A percentile compares a stretch with the other conserved stretches of the same genome.
Conservation (phyloP, 1,140 invertebrate species). For the Lanistes nyassanus region DNA sequence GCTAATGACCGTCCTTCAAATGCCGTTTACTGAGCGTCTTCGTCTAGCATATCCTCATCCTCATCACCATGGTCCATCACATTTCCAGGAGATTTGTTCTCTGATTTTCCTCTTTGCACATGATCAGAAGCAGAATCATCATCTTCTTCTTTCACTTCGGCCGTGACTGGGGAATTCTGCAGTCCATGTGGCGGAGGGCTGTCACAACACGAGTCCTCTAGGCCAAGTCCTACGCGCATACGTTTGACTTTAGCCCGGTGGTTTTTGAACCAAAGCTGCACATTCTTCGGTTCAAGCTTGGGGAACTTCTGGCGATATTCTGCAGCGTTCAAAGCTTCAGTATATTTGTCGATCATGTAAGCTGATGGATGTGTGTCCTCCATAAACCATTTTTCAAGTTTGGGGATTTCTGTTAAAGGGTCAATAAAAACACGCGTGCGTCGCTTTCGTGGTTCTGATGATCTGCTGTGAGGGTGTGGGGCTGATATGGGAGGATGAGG, state of each 20-base stretch:
- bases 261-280: conserved; percentile 94
- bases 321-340: conserved; percentile 92
- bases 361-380: conserved; percentile 97
- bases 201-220: conserved; percentile 7
- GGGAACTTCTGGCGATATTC: conserved; percentile 94
- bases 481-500: conserved; percentile 31
- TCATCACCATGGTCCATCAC: neutral
- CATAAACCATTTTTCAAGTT: conserved; percentile 96
- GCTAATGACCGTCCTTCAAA: no score
- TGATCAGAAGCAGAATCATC: no score
- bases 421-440: conserved; percentile 99
- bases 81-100: no score
- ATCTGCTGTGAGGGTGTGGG: conserved; percentile 22
- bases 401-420: conserved; percentile 95
- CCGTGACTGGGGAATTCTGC: neutral
- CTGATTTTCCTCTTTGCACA: no score
- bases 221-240: conserved; percentile 62
- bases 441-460: conserved; percentile 70
- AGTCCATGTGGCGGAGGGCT: conserved; percentile 12
- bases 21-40: conserved; percentile 8
- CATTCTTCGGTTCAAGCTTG: conserved; percentile 95
- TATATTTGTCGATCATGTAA: conserved; percentile 95
- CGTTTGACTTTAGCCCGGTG: conserved; percentile 93
- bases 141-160: no score
- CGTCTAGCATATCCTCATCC: conserved; percentile 6